Evolutionary conservation across 2,797 vertebrate species (phyloP), one percentile per base, ranked within the genome.

Genomic region (Scomberomorus guttatus): DNA sequence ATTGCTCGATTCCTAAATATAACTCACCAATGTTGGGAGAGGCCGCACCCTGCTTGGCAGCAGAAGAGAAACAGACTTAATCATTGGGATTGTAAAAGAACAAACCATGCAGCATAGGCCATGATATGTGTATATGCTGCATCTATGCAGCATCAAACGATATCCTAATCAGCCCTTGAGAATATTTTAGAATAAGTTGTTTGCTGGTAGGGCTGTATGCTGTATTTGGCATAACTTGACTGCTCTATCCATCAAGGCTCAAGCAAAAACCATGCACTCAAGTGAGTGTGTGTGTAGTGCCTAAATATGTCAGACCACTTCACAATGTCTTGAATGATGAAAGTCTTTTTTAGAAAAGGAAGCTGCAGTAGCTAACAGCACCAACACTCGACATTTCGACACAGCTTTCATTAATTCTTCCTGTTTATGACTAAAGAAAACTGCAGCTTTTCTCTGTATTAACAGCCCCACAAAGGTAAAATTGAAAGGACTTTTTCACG

Each of bases 231-330:
- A 9, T 46, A 20, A 65, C 64, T 37, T 56, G 64, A 77, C 74
- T 60, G 46, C 63, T 77, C 51, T 20, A 27, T 77, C 81, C 68
- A 72, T 79, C 68, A 61, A 72, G 63, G 63, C 59, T 70, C 55
- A 64, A 79, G 52, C 48, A 54, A 67, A 72, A 69, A 79, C 63
- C 63, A 65, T 32, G 56, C n/a, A 39, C 55, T 72, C 15, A 3
- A 79, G 34, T 25, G 57, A 27, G 48, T 25, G 54, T 27, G 48
- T 64, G 80, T 61, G 55, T 63, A 29, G 32, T 42, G 42, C n/a
- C 74, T 86, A 51, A 80, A 81, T 82, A 81, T 62, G 70, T 82
- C 83, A 68, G 39, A 80, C 5, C 51, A 62, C 67, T 80, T 87
- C 61, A 73, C 32, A 63, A 27, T 5, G 57, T 51, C 13, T 46